Evolutionary conservation across 2,113 vertebrate genomes (phyloP).

Genomic region (Melospiza melodia): DNA sequence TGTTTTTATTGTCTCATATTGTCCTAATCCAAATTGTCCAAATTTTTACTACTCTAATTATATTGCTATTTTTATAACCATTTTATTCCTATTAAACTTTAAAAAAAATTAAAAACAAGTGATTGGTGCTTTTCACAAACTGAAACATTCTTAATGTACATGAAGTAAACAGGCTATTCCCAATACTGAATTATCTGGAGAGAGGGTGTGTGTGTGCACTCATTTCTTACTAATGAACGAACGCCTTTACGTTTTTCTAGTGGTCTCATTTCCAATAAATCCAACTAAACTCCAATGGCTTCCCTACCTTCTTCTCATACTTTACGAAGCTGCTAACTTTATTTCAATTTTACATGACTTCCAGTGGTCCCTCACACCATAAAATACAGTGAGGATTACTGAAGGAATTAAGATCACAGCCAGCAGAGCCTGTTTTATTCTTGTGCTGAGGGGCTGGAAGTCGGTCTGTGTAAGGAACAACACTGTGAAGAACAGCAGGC

Average conservation of each 20-base stretch:
- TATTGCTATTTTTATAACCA: too few species aligned
- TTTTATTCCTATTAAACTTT: too few species aligned
- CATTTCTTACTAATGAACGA: background rate
- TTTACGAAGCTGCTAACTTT: background rate
- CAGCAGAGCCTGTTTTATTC: background rate
- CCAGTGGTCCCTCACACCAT: background rate
- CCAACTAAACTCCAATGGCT: background rate
- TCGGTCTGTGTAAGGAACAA: background rate
- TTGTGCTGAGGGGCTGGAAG: background rate
- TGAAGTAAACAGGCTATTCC: background rate
- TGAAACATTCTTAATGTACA: background rate
- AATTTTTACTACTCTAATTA: too few species aligned
- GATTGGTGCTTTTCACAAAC: too few species aligned
- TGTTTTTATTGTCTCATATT: too few species aligned
- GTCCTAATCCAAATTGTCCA: too few species aligned
- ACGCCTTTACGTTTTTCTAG: rapidly evolving
- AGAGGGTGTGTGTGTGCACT: background rate
- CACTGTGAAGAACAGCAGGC: background rate
- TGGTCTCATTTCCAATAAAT: background rate
- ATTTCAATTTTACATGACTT: background rate
- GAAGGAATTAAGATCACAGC: background rate
- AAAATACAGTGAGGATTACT: background rate
- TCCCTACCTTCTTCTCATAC: background rate
- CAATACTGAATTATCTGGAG: background rate
- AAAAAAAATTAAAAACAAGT: too few species aligned